A percentile compares a stretch with the other conserved stretches of the same genome.
Evolutionary conservation across 1,140 invertebrate species (phyloP).

Genomic region (Branchinecta lindahli): DNA sequence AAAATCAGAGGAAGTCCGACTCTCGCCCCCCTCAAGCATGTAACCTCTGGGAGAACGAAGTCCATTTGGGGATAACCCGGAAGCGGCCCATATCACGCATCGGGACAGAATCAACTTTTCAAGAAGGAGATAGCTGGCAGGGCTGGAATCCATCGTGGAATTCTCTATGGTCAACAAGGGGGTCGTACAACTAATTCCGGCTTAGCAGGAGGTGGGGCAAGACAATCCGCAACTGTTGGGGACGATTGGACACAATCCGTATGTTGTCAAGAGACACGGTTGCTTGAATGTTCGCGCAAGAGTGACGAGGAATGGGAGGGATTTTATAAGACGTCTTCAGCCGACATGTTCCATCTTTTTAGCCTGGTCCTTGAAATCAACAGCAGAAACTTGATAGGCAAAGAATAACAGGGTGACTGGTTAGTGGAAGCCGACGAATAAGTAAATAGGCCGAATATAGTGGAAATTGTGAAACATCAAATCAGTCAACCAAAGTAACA

Average conservation of each 20-base stretch:
- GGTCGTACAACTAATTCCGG: conserved; percentile 6
- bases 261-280: not conserved
- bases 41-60: not conserved
- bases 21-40: not conserved
- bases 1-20: not conserved
- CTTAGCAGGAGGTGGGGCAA: not conserved
- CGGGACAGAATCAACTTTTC: conserved; percentile 8
- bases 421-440: too few relatives aligned
- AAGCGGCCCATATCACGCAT: not conserved
- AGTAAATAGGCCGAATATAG: too few relatives aligned
- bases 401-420: too few relatives aligned
- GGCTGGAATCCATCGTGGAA: not conserved
- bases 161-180: conserved; percentile 3
- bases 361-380: too few relatives aligned
- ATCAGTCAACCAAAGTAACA: too few relatives aligned
- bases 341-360: too few relatives aligned
- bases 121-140: not conserved
- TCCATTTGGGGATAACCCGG: not conserved
- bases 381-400: too few relatives aligned
- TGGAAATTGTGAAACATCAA: too few relatives aligned
- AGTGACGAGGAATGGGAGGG: too few relatives aligned
- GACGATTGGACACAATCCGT: not conserved
- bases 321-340: too few relatives aligned
- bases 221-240: not conserved
- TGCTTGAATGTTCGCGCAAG: too few relatives aligned